A percentile compares a stretch with the other conserved stretches of the same genome.
These are phyloP conservation scores for Bothrops jararaca DNA, from an alignment of 2,113 vertebrate species.

Conservation along the genomic window DNA sequence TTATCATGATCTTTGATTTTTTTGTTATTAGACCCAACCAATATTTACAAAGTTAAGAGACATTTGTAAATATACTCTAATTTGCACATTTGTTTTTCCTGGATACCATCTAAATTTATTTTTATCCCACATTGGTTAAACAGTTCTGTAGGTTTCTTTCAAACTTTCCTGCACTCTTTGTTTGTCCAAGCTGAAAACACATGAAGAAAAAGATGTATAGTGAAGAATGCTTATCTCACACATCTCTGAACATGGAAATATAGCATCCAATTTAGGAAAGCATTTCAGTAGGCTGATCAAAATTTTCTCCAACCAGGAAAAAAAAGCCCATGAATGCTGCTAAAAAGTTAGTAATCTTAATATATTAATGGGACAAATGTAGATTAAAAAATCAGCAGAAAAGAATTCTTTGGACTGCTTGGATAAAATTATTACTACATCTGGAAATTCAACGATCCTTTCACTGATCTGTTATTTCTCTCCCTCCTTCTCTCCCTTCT, in stretches of 20 bases:
- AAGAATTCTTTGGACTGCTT: not conserved
- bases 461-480: not conserved
- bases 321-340: not conserved
- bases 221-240: not conserved
- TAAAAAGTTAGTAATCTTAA: not conserved
- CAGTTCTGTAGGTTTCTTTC: not conserved
- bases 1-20: not conserved
- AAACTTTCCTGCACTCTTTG: not conserved
- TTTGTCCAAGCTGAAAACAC: not conserved
- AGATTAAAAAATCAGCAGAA: not conserved
- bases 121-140: not conserved
- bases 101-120: not conserved
- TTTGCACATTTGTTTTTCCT: not conserved
- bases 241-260: not conserved
- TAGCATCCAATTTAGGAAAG: not conserved
- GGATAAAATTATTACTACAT: not conserved
- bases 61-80: not conserved
- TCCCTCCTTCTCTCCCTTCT: not conserved
- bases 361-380: not conserved
- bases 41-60: not conserved
- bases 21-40: not conserved
- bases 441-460: not conserved
- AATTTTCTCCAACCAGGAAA: not conserved
- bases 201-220: not conserved
- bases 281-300: not conserved